Conservation (phyloP, 2,888 invertebrate species). For the Ferdinandea cuprea region DNA sequence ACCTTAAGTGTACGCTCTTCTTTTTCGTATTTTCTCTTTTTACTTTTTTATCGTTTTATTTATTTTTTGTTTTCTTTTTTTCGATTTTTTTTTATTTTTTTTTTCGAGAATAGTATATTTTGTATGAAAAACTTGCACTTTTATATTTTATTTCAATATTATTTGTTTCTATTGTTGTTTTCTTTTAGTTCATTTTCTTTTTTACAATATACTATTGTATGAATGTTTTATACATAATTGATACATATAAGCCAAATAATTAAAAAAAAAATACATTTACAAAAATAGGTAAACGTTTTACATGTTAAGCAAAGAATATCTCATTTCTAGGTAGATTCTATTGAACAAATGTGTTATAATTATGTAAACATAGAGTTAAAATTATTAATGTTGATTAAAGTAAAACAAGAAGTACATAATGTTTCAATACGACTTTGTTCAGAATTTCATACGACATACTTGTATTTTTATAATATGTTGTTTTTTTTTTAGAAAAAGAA, state of each 20-base stretch:
- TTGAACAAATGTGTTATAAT: slow-evolving; percentile 21
- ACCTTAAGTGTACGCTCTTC: slow-evolving; percentile 56
- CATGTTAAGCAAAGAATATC: slow-evolving; percentile 32
- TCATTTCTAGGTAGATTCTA: slow-evolving; percentile 24
- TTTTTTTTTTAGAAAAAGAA: slow-evolving; percentile 53
- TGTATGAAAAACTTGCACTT: slow-evolving; percentile 70
- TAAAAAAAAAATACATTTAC: slow-evolving; percentile 28
- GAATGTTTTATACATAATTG: not conserved
- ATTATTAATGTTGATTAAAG: slow-evolving; percentile 18
- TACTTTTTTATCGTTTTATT: slow-evolving; percentile 36
- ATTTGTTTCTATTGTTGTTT: slow-evolving; percentile 56
- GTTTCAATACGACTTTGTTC: slow-evolving; percentile 15
- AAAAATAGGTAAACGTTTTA: slow-evolving; percentile 18
- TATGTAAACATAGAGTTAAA: slow-evolving; percentile 27
- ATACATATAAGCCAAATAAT: slow-evolving; percentile 22
- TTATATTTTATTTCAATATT: slow-evolving; percentile 55
- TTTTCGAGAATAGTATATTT: slow-evolving; percentile 59
- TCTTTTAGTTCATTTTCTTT: slow-evolving; percentile 52
- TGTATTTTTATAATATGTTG: slow-evolving; percentile 20
- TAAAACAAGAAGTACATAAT: slow-evolving; percentile 2
- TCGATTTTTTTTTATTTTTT: slow-evolving; percentile 26
- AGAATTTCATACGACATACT: slow-evolving; percentile 47
- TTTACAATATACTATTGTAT: slow-evolving; percentile 43
- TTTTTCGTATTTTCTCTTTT: slow-evolving; percentile 49
- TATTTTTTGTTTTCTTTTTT: slow-evolving; percentile 20